These are phyloP conservation scores for Calameuta pallipes DNA, from an alignment of 2,888 invertebrate genomes.

Conservation along the genomic window DNA sequence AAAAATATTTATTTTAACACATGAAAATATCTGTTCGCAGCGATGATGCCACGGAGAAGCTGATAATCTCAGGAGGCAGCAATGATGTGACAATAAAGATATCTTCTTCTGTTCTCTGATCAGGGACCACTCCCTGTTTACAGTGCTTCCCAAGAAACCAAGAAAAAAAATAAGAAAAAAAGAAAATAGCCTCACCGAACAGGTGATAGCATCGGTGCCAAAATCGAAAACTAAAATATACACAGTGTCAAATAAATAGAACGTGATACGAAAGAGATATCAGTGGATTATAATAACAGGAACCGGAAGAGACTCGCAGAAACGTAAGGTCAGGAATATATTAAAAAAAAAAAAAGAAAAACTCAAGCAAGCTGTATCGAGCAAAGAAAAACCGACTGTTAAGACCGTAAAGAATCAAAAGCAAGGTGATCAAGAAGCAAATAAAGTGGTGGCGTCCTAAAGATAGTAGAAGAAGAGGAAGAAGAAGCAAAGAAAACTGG, in stretches of 20 bases:
- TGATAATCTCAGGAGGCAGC: slow-evolving; percentile 51
- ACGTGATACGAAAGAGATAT: not conserved
- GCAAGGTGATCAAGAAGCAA: slow-evolving; percentile 16
- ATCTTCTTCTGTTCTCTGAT: slow-evolving; percentile 53
- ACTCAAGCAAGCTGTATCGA: slow-evolving; percentile 15
- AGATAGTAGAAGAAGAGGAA: slow-evolving; percentile 21
- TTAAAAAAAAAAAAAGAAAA: slow-evolving; percentile 2
- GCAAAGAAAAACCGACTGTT: slow-evolving; percentile 25
- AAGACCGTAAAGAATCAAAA: slow-evolving; percentile 32
- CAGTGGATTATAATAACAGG: not conserved
- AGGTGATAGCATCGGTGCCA: slow-evolving; percentile 17
- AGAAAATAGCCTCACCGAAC: not conserved
- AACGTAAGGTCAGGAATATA: slow-evolving; percentile 13
- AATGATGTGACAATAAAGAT: slow-evolving; percentile 66
- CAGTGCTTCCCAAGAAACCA: slow-evolving; percentile 60
- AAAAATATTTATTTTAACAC: not conserved
- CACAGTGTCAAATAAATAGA: not conserved
- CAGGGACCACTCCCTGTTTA: slow-evolving; percentile 51
- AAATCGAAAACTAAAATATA: slow-evolving; percentile 9
- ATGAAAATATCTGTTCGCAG: slow-evolving; percentile 44
- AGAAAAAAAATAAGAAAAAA: slow-evolving; percentile 26
- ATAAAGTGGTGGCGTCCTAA: slow-evolving; percentile 3
- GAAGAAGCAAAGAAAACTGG: slow-evolving; percentile 22
- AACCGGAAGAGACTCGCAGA: slow-evolving; percentile 6
- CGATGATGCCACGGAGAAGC: slow-evolving; percentile 56